Base-by-base conservation (phyloP, 1,140 invertebrate genomes). In the Camponotus pennsylvanicus region DNA sequence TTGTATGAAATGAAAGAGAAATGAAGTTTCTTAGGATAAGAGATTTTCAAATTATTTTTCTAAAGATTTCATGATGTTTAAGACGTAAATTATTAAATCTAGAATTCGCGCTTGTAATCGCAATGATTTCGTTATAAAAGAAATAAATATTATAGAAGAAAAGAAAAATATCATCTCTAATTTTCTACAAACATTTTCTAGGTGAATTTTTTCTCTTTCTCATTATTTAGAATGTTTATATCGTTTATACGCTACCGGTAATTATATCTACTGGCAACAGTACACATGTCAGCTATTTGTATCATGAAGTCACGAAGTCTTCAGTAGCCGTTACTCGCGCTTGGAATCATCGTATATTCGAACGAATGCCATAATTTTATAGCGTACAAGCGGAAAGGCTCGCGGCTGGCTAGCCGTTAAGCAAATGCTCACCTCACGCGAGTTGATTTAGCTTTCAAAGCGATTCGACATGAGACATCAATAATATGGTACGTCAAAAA, bases 401-500 rank as follows among this genome's bases (percentile, higher is more conserved):
- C 15, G 37, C 45, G 34, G 4, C 27, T 69, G 37, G 7, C 21
- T 40, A 27, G 69, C 55, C 69, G 79, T 83, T 83, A 83, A 75
- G 69, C 69, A 75, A 83, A 75, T 42, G 77, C 45, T 57, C 34
- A 69, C 32, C 52, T 83, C 55, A 70, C 32, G 32, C 27, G 42
- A 40, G 32, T 83, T 83, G 79, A 73, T 83, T 83, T 83, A 75
- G 32, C 79, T 83, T 83, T 73, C 55, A 83, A 73, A 75, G 27
- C 55, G 69, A 83, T 83, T 83, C 79, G 79, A 73, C 55, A 55
- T 49, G 32, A 83, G 52, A 75, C 69, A 75, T 83, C 79, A 73
- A 83, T 83, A 83, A 83, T 75, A 83, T 83, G 69, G 55, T 57
- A 61, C 13, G 79, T 83, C 79, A 63, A 83, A 83, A 83, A 83